phyloP scores from a whole-genome alignment of 2,888 invertebrate genomes.

The Nephrotoma flavescens region DNA sequence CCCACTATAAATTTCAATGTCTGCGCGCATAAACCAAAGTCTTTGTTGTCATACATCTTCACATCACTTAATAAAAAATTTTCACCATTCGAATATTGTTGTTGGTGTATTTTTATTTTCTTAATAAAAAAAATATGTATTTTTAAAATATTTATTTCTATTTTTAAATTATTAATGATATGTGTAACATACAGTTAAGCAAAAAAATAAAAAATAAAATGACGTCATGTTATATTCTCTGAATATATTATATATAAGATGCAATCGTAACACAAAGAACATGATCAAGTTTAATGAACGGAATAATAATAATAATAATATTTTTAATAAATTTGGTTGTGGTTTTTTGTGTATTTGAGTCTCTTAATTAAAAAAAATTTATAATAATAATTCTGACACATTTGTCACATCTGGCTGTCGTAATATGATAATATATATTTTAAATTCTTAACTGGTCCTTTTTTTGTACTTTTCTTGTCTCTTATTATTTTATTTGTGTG shows the following conservation, averaged over 20 bases:
- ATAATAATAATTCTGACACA: constrained; percentile 10
- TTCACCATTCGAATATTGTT: background rate
- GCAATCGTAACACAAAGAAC: background rate
- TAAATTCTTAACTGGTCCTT: background rate
- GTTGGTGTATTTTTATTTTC: background rate
- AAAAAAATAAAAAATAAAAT: background rate
- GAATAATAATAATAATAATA: background rate
- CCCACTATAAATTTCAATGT: background rate
- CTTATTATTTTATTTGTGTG: background rate
- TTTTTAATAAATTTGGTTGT: background rate
- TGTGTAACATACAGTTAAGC: background rate
- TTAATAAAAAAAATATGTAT: background rate
- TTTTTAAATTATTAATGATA: background rate
- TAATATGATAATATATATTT: constrained; percentile 4
- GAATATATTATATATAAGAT: background rate
- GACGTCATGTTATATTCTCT: background rate
- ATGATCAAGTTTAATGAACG: constrained; percentile 4
- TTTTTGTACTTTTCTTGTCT: background rate
- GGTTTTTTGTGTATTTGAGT: background rate
- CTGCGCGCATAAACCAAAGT: background rate
- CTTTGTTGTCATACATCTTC: background rate
- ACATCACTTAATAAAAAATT: background rate
- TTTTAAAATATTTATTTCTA: background rate
- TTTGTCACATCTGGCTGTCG: constrained; percentile 12
- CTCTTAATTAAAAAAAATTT: constrained; percentile 4